These are phyloP conservation scores for Notospermus geniculatus DNA, from an alignment of 1,140 invertebrate genomes.

Conservation along the genomic window DNA sequence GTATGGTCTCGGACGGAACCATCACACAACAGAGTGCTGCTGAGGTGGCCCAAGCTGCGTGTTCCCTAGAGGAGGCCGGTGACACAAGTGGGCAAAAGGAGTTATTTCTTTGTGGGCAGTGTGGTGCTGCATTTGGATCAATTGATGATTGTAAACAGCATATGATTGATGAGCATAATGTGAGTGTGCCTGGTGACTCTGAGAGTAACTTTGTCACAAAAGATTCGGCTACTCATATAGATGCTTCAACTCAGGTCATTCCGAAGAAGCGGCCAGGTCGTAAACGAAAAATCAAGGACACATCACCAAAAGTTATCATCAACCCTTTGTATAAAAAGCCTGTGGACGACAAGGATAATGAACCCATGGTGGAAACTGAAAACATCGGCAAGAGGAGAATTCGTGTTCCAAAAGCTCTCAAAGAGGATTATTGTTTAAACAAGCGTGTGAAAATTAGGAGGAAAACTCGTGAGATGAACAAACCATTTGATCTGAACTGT, in stretches of 20 bases:
- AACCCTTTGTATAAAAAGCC: background rate
- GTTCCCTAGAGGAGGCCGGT: background rate
- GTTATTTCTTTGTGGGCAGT: slow-evolving; percentile 51
- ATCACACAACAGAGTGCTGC: background rate
- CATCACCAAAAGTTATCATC: slow-evolving; percentile 21
- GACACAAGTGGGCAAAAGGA: slow-evolving; percentile 29
- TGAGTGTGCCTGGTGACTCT: slow-evolving; percentile 13
- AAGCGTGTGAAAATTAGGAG: slow-evolving; percentile 29
- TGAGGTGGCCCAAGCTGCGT: slow-evolving; percentile 30
- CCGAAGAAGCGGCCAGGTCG: slow-evolving; percentile 31
- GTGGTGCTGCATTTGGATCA: slow-evolving; percentile 43
- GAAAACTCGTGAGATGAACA: slow-evolving; percentile 8
- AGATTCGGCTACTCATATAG: slow-evolving; percentile 22
- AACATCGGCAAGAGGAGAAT: slow-evolving; percentile 31
- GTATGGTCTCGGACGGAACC: background rate
- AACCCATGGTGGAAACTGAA: slow-evolving; percentile 14
- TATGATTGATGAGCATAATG: slow-evolving; percentile 43
- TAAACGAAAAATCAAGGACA: slow-evolving; percentile 28
- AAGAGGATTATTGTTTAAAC: slow-evolving; percentile 45
- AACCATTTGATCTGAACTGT: slow-evolving; percentile 7
- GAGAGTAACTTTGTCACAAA: background rate
- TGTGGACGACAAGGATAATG: no score
- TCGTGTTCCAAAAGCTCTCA: slow-evolving; percentile 41
- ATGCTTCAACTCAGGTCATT: slow-evolving; percentile 36
- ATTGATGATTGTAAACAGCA: slow-evolving; percentile 51